Evolutionary conservation across 2,113 vertebrate genomes (phyloP), one percentile per base, ranked within the genome.

Genomic region (Puffinus mauretanicus): DNA sequence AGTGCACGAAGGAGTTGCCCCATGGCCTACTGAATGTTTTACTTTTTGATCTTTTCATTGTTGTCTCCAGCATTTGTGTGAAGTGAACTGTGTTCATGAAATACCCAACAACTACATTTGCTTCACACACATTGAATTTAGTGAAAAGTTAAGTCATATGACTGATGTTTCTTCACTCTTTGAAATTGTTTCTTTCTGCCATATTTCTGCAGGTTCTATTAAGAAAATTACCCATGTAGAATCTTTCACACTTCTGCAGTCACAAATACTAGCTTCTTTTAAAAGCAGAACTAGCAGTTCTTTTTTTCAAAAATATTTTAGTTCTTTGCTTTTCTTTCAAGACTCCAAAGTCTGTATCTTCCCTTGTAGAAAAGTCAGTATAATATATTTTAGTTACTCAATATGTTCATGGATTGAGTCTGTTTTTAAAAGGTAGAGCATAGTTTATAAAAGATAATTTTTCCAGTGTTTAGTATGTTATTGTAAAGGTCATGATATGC

Each of bases 261-360:
- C 66, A 66, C 24, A 66, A 49, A 78, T 38, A 49, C 29, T 38
- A 36, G 3, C 10, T 87, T 65, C 12, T 62, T 92, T 85, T 66
- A 61, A 89, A 93, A 85, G 11, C 30, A 57, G 42, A 79, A 6
- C 4, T 61, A 86, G 22, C 3, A 25, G 32, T 49, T 40, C 6
- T 52, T 82, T 88, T 93, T 93, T 82, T 83, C 52, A 94, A 47
- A 82, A 76, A 70, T 84, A 52, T 70, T 67, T 66, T 32, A 42
- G 4, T 64, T 46, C 32, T 81, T 73, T 57, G 19, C 34, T 80
- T 84, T 88, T 73, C 24, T 83, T 80, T 86, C 49, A 86, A 64
- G 47, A 26, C 16, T 72, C 54, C 13, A n/a, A 83, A 79, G 19
- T 42, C 62, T 60, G 3, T 64, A 51, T 51, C 38, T 84, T 70